Evolutionary conservation across 2,888 invertebrate species (phyloP).

Genomic region (Tachystola acroxantha): DNA sequence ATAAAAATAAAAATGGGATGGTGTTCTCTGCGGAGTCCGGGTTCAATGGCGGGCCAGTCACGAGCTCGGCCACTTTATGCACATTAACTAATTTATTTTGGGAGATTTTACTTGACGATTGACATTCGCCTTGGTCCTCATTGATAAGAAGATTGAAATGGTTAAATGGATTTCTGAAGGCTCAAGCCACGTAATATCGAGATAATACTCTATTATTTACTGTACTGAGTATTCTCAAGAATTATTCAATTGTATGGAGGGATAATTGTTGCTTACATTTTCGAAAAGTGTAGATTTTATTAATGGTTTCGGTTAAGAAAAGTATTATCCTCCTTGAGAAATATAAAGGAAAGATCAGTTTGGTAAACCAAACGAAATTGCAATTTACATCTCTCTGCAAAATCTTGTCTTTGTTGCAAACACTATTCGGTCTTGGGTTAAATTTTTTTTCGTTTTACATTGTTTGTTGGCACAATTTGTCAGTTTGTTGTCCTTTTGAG

Average conservation of each 20-base stretch:
- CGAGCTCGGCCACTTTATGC: constrained; percentile 64
- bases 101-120: constrained; percentile 54
- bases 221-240: neutral
- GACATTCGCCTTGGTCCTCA: constrained; percentile 38
- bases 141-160: constrained; percentile 37
- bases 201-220: constrained; percentile 3
- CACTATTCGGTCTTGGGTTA: constrained; percentile 35
- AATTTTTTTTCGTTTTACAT: constrained; percentile 39
- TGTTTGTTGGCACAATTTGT: constrained; percentile 70
- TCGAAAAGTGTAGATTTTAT: neutral
- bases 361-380: no score
- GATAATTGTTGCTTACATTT: neutral
- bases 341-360: no score
- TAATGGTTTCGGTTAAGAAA: no score
- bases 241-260: neutral
- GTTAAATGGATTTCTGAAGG: constrained; percentile 39
- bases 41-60: constrained; percentile 60
- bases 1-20: constrained; percentile 49
- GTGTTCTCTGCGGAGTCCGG: constrained; percentile 31
- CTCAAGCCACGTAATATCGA: constrained; percentile 5
- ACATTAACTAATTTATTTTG: constrained; percentile 64
- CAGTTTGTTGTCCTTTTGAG: constrained; percentile 67
- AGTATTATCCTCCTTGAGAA: no score
- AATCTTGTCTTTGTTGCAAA: constrained; percentile 38
- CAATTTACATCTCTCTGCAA: constrained; percentile 40